phyloP scores from a whole-genome alignment of 2,888 invertebrate genomes.

The Trichogramma dendrolimi region DNA sequence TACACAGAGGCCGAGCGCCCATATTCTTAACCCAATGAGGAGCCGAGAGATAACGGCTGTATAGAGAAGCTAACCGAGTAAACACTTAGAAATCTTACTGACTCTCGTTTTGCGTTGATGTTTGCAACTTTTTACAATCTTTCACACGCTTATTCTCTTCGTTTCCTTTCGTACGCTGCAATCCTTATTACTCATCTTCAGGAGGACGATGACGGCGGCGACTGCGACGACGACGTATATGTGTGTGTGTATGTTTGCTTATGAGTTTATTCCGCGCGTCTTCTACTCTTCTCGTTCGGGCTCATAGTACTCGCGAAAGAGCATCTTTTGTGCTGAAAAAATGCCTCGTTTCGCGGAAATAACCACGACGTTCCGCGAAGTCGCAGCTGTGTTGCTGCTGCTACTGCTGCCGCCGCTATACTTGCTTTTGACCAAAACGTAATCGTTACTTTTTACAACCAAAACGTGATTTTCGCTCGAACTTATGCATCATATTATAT shows the following conservation, averaged over 20 bases:
- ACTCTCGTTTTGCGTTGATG: not conserved
- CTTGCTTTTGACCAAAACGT: conserved; percentile 20
- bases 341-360: not conserved
- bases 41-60: conserved; percentile 15
- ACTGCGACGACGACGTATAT: too few relatives aligned
- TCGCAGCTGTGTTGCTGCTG: conserved; percentile 17
- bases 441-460: conserved; percentile 35
- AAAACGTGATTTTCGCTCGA: conserved; percentile 29
- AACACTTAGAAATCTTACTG: too few relatives aligned
- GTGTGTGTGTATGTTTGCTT: not conserved
- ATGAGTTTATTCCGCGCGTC: not conserved
- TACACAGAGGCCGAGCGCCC: too few relatives aligned
- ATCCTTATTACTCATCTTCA: too few relatives aligned
- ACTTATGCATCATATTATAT: conserved; percentile 14
- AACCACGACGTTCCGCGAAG: conserved; percentile 10
- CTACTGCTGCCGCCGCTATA: conserved; percentile 23
- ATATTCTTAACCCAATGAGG: too few relatives aligned
- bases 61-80: not conserved
- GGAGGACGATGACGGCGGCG: too few relatives aligned
- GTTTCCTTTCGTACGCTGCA: too few relatives aligned
- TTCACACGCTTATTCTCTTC: not conserved
- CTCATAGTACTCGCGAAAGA: not conserved
- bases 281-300: not conserved
- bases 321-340: not conserved
- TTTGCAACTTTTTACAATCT: conserved; percentile 9